A percentile compares a stretch with the other conserved stretches of the same genome.
These are phyloP conservation scores for Melieria crassipennis DNA, from an alignment of 2,888 invertebrate species.

Conservation along the genomic window DNA sequence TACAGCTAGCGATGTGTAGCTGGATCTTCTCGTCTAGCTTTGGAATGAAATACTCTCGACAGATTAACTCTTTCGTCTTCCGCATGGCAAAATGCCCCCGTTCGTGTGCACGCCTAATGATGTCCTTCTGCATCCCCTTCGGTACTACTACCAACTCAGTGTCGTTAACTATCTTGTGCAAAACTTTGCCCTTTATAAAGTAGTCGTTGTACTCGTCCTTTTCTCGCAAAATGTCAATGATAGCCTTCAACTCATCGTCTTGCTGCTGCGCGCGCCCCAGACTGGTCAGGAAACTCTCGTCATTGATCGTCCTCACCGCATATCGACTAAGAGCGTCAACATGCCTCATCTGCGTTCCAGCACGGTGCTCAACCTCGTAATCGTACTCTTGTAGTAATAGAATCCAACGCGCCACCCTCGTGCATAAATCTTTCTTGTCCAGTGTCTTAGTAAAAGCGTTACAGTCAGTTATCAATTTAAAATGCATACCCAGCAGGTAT, in stretches of 20 bases:
- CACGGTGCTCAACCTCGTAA: constrained; percentile 21
- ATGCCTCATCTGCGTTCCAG: constrained; percentile 24
- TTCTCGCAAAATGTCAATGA: constrained; percentile 2
- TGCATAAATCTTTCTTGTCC: constrained; percentile 22
- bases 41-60: constrained; percentile 29
- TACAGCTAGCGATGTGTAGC: constrained; percentile 24
- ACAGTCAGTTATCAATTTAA: constrained; percentile 29
- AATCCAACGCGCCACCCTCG: constrained; percentile 24
- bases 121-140: constrained; percentile 32
- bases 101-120: constrained; percentile 42
- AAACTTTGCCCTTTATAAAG: constrained; percentile 3
- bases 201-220: constrained; percentile 12
- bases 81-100: constrained; percentile 42
- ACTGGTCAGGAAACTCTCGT: not conserved
- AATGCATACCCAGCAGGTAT: constrained; percentile 44
- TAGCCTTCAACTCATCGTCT: constrained; percentile 8
- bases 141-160: constrained; percentile 39
- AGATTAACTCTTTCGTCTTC: constrained; percentile 29
- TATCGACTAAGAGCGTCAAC: constrained; percentile 25
- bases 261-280: not conserved
- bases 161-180: constrained; percentile 12
- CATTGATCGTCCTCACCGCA: constrained; percentile 8
- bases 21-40: constrained; percentile 34
- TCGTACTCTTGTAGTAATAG: constrained; percentile 31
- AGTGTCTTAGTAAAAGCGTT: constrained; percentile 32